Evolutionary conservation across 2,797 vertebrate species (phyloP).

Genomic region (Mormyrops boulengeri): DNA sequence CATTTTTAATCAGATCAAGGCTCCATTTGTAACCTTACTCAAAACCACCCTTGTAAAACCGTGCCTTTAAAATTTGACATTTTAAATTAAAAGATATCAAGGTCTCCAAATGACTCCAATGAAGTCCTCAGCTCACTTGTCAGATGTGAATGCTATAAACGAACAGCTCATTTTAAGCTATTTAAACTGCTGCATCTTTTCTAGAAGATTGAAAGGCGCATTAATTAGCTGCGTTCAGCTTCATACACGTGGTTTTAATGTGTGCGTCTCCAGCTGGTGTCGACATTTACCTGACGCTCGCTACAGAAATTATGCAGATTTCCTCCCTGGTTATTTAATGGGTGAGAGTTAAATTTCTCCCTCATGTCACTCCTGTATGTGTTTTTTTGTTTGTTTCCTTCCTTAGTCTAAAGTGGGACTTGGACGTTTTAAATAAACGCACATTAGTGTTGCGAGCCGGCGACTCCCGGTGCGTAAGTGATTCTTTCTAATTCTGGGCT

Average conservation of each 20-base stretch:
- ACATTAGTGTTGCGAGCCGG: not conserved
- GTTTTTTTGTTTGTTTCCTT: not conserved
- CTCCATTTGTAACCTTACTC: not conserved
- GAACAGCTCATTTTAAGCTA: not conserved
- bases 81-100: not conserved
- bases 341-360: not conserved
- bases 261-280: not conserved
- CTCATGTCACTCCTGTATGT: not conserved
- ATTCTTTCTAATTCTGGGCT: not conserved
- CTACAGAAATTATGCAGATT: not conserved
- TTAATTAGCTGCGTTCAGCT: not conserved
- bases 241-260: not conserved
- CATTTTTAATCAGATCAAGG: not conserved
- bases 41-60: not conserved
- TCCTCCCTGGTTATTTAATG: not conserved
- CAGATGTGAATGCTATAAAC: not conserved
- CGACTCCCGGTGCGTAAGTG: not conserved
- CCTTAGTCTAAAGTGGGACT: not conserved
- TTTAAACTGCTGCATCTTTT: not conserved
- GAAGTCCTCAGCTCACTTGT: not conserved
- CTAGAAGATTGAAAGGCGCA: not conserved
- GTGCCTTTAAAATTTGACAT: not conserved
- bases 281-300: not conserved
- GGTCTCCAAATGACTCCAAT: not conserved
- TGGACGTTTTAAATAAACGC: not conserved